Evolutionary conservation across 2,113 vertebrate genomes (phyloP), one percentile per base, ranked within the genome.

Genomic region (Dryoscopus gambensis): DNA sequence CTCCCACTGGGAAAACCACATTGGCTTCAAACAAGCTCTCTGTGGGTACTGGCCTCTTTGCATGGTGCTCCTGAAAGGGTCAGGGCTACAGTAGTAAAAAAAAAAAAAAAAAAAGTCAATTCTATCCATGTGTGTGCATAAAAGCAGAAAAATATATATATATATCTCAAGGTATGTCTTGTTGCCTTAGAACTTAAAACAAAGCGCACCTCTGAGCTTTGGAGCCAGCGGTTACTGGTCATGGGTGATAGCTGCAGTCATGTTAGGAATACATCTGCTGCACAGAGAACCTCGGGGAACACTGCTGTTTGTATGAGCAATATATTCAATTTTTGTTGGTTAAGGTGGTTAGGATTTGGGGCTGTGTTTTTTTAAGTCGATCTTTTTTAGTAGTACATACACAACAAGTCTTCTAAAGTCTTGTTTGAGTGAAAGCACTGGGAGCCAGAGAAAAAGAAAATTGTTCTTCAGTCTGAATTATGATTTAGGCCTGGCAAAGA

Each of bases 1-100:
- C 74, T 91, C 93, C 87, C 74, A 87, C 87, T 62, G 88, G 92
- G 92, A 79, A 91, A 94, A 92, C 69, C 75, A 87, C 88, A 88
- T 0, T 49, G 67, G 77, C 90, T 94, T 96, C 84, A 96, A 56
- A 91, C 67, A 93, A 91, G 69, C 74, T 89, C 60, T 87, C 49
- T 91, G 70, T 87, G 53, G 70, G 37, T 94, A 91, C 44, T 1
- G 7, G 20, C 79, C n/a, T 60, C 62, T 82, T 87, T 93, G 56
- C 57, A n/a, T 53, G 62, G 44, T 91, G 52, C 57, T 62, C 69
- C 42, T 75, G 47, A 68, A 60, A 79, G 75, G 65, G n/a, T 94
- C 78, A 91, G 24, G 31, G 44, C 70, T 90, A 40, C 30, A 68
- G 60, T 7, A 71, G 30, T 40, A 27, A 15, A 44, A 69, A 69